Conservation (phyloP, 2,888 invertebrate species). For the Camptogramma bilineatum region DNA sequence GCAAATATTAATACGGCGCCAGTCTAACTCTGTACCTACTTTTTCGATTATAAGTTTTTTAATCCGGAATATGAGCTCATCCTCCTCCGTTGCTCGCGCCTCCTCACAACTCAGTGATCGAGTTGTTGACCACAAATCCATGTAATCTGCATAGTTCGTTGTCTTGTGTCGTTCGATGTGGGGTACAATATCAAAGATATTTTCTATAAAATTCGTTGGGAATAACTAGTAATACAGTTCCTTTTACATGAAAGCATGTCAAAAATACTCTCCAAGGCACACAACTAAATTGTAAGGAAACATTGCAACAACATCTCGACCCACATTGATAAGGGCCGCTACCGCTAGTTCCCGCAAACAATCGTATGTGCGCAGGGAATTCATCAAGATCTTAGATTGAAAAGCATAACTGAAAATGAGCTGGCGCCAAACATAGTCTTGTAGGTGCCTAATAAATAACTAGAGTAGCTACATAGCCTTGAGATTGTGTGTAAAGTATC, state of each 20-base stretch:
- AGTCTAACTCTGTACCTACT: conserved; percentile 44
- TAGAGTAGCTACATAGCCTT: neutral
- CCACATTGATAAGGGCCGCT: conserved; percentile 72
- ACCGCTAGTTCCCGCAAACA: conserved; percentile 63
- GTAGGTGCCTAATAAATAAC: neutral
- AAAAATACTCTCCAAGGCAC: conserved; percentile 50
- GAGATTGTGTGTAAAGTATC: no score
- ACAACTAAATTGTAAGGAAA: conserved; percentile 58
- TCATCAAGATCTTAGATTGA: conserved; percentile 56
- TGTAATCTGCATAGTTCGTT: neutral
- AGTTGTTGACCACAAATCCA: conserved; percentile 1
- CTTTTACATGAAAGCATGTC: conserved; percentile 2
- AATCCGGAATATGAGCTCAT: conserved; percentile 47
- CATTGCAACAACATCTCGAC: conserved; percentile 73
- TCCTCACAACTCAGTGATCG: conserved; percentile 16
- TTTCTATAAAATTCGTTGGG: neutral
- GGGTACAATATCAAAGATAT: neutral
- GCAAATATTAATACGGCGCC: conserved; percentile 55
- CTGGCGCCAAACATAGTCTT: neutral
- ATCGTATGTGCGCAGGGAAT: conserved; percentile 52
- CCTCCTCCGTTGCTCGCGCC: conserved; percentile 11
- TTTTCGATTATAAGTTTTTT: conserved; percentile 43
- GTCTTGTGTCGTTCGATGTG: neutral
- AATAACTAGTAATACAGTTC: neutral
- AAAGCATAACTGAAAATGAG: conserved; percentile 37